Evolutionary conservation across 2,113 vertebrate genomes (phyloP), one percentile per base, ranked within the genome.

Genomic region (Nibea albiflora): DNA sequence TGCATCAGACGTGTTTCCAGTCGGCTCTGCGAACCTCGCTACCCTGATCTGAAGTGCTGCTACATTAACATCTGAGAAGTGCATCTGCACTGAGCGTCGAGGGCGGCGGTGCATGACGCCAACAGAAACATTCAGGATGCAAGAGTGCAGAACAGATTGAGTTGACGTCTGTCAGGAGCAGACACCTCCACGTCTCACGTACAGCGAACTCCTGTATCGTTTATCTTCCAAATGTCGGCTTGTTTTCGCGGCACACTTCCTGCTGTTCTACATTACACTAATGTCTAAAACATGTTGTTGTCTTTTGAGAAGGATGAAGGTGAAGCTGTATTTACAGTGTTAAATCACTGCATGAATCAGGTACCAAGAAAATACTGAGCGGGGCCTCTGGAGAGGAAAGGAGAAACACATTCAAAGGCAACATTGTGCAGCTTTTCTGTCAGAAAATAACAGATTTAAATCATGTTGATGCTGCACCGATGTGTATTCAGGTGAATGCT

Each of bases 101-200:
- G 57, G 53, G 75, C 28, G 77, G 69, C 28, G 78, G 67, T 44
- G 84, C 82, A 17, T 47, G 78, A 69, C 83, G 20, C 50, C 16
- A 19, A 56, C 52, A 73, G 44, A 82, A 84, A 77, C 80, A 61
- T 75, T 79, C 28, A 76, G 80, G 80, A 61, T 9, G 64, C 54
- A n/a, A n/a, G 63, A 65, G 80, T 11, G 71, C 83, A 71, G 65
- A 88, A 74, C 78, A 83, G 81, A 79, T 78, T 68, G 71, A 81
- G 73, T 78, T 24, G 47, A 49, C 7, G 56, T 68, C 75, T 84
- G 69, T 67, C 75, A 76, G 75, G 31, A 68, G 69, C 44, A 71
- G 62, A 12, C 31, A 64, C 64, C n/a, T 24, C 11, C 50, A 78
- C 63, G 31, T 4, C 49, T 76, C 67, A 3, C 61, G 22, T 39